Evolutionary conservation across 2,113 vertebrate genomes (phyloP).

Genomic region (Hippocampus abdominalis): DNA sequence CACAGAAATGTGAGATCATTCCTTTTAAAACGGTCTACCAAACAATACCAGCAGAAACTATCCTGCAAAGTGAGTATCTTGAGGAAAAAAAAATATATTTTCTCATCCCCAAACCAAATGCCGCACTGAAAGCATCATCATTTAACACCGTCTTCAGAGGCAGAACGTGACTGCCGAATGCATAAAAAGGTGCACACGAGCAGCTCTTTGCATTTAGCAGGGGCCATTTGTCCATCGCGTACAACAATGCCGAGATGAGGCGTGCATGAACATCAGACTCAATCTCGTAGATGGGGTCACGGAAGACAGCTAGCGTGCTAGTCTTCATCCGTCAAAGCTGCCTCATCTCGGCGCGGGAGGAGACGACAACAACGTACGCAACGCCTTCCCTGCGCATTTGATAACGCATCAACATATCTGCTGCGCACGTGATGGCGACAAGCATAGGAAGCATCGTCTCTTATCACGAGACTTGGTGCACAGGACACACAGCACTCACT

Average conservation of each 20-base stretch:
- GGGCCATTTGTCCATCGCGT: background rate
- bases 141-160: background rate
- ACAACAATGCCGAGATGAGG: background rate
- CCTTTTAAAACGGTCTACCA: background rate
- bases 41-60: background rate
- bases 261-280: background rate
- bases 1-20: background rate
- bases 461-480: background rate
- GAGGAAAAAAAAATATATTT: background rate
- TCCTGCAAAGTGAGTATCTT: background rate
- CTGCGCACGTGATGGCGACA: background rate
- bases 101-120: background rate
- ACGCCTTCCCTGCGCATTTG: background rate
- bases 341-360: background rate
- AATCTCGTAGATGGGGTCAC: constrained; percentile 6
- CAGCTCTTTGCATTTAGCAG: constrained; percentile 1
- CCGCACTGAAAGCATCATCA: background rate
- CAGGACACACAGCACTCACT: constrained; percentile 1
- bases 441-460: background rate
- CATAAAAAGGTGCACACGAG: background rate
- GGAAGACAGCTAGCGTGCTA: background rate
- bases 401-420: background rate
- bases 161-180: background rate
- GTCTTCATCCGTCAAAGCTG: constrained; percentile 1
- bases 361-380: background rate